Conservation (phyloP, 1,140 invertebrate genomes). For the Neuroterus valhalla region DNA sequence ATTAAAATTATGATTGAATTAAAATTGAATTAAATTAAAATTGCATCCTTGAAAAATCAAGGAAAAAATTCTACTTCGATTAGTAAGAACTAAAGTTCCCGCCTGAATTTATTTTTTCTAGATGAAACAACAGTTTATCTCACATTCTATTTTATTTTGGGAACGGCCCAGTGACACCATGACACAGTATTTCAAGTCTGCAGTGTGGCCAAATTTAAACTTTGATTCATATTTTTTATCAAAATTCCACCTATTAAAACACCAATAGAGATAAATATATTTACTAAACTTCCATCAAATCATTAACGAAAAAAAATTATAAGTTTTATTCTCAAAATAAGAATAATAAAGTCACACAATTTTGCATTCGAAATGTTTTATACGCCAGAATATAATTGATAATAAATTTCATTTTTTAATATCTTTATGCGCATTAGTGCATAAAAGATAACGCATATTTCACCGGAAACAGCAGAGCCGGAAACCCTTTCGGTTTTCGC, state of each 20-base stretch:
- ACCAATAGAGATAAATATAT: too few relatives aligned
- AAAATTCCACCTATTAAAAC: too few relatives aligned
- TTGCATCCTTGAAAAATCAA: neutral
- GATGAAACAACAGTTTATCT: neutral
- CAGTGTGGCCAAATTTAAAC: conserved; percentile 14
- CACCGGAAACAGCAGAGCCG: neutral
- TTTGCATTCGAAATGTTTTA: too few relatives aligned
- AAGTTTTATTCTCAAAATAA: too few relatives aligned
- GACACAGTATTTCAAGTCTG: conserved; percentile 24
- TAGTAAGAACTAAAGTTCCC: too few relatives aligned
- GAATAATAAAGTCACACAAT: too few relatives aligned
- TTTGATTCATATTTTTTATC: conserved; percentile 3
- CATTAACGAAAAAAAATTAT: too few relatives aligned
- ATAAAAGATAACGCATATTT: neutral
- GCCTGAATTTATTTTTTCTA: neutral
- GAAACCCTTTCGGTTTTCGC: neutral
- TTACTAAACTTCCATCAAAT: too few relatives aligned
- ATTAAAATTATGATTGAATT: too few relatives aligned
- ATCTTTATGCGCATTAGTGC: too few relatives aligned
- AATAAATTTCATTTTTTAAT: too few relatives aligned
- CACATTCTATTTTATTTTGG: conserved; percentile 21
- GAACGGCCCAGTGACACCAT: conserved; percentile 6
- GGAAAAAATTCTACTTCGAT: neutral
- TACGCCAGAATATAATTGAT: too few relatives aligned
- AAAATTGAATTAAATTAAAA: neutral